phyloP scores from a whole-genome alignment of 1,140 invertebrate species.

The Oppia nitens region DNA sequence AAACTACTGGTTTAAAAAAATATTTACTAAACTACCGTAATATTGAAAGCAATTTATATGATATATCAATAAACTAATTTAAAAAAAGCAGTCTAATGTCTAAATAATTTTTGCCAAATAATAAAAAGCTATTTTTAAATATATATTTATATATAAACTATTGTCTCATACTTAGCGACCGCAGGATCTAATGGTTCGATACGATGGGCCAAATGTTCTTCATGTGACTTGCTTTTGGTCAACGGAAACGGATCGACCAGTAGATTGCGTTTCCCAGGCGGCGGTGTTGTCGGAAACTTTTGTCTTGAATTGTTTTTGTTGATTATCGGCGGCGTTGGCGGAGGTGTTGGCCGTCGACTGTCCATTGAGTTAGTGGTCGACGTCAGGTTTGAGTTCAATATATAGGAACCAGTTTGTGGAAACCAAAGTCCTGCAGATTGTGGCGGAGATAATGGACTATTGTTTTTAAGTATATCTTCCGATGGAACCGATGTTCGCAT shows the following conservation, averaged over 20 bases:
- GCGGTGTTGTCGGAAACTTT: conserved; percentile 60
- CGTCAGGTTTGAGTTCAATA: conserved; percentile 17
- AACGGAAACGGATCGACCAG: conserved; percentile 42
- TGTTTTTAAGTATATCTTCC: conserved; percentile 34
- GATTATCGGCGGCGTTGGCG: conserved; percentile 39
- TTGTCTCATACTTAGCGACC: conserved; percentile 23
- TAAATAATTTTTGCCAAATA: conserved; percentile 9
- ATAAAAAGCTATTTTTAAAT: too few relatives aligned
- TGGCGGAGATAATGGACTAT: conserved; percentile 21
- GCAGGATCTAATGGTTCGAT: conserved; percentile 35
- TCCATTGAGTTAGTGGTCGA: too few relatives aligned
- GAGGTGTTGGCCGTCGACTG: conserved; percentile 34
- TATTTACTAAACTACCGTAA: background rate
- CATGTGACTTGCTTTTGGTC: conserved; percentile 77
- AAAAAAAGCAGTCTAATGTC: conserved; percentile 2
- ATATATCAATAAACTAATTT: conserved; percentile 1
- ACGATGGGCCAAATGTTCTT: conserved; percentile 57
- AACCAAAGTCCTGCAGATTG: conserved; percentile 24
- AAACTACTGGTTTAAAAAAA: background rate
- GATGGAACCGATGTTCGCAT: conserved; percentile 39
- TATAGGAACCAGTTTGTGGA: conserved; percentile 22
- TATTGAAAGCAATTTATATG: background rate
- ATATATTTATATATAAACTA: too few relatives aligned
- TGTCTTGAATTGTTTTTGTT: conserved; percentile 28
- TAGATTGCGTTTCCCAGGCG: conserved; percentile 45